Evolutionary conservation across 2,113 vertebrate species (phyloP).

Genomic region (Anarhynchus alexandrinus): DNA sequence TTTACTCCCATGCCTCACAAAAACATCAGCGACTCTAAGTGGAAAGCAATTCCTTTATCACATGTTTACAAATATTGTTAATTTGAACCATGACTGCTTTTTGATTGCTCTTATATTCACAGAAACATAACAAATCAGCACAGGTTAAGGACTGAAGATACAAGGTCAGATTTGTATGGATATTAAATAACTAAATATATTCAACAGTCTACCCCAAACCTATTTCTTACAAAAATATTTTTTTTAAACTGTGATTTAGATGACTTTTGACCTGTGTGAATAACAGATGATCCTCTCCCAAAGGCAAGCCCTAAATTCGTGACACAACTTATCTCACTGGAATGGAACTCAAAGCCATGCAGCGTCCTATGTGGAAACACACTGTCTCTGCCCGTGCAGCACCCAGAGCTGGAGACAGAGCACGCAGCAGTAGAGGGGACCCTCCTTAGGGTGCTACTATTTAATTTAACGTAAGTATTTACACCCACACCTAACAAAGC

Average conservation of each 20-base stretch:
- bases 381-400: neutral
- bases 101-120: neutral
- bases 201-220: neutral
- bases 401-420: neutral
- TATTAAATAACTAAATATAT: neutral
- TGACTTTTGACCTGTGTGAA: neutral
- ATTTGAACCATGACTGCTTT: neutral
- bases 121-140: neutral
- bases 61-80: neutral
- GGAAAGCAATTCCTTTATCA: neutral
- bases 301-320: neutral
- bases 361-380: neutral
- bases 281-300: neutral
- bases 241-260: neutral
- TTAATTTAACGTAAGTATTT: neutral
- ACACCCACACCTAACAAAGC: neutral
- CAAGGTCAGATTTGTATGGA: neutral
- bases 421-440: fast-evolving
- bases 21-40: neutral
- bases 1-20: neutral
- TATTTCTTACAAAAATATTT: neutral
- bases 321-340: neutral
- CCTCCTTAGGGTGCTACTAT: neutral
- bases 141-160: neutral
- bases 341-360: neutral